Percentiles rank a stretch among this genome's conserved stretches.
Conservation (phyloP, 1,140 invertebrate genomes). For the Orchestia grillus region DNA sequence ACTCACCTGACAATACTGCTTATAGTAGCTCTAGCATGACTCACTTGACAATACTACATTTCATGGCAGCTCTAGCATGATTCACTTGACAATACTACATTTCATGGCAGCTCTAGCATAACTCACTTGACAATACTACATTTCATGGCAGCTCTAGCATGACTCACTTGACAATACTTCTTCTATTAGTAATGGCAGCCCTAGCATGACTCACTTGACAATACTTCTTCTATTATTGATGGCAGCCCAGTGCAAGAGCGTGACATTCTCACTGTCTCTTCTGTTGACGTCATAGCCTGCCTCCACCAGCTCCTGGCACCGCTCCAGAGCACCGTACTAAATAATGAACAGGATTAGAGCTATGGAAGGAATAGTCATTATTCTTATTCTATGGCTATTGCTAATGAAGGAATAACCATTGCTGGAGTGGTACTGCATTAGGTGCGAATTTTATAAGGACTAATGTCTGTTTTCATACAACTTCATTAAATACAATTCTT, state of each 20-base stretch:
- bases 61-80: too few species aligned
- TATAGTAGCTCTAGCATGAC: too few species aligned
- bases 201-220: constrained; percentile 81
- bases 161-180: constrained; percentile 86
- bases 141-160: too few species aligned
- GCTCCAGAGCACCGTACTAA: constrained; percentile 87
- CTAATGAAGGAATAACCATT: neutral
- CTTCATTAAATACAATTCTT: too few species aligned
- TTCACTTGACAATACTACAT: too few species aligned
- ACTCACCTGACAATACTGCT: too few species aligned
- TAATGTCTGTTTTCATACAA: too few species aligned
- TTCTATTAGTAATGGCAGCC: constrained; percentile 95
- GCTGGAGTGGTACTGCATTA: too few species aligned
- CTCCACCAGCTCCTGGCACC: constrained; percentile 89
- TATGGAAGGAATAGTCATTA: neutral
- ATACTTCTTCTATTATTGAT: constrained; percentile 97
- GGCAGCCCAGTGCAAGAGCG: constrained; percentile 98
- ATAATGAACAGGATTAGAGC: neutral
- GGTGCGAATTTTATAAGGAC: too few species aligned
- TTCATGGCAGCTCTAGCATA: too few species aligned
- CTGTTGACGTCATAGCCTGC: constrained; percentile 91
- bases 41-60: too few species aligned
- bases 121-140: too few species aligned
- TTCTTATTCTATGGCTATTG: neutral
- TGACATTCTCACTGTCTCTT: constrained; percentile 91